These are phyloP conservation scores for Clinocottus analis DNA, from an alignment of 2,113 vertebrate genomes.

Conservation along the genomic window DNA sequence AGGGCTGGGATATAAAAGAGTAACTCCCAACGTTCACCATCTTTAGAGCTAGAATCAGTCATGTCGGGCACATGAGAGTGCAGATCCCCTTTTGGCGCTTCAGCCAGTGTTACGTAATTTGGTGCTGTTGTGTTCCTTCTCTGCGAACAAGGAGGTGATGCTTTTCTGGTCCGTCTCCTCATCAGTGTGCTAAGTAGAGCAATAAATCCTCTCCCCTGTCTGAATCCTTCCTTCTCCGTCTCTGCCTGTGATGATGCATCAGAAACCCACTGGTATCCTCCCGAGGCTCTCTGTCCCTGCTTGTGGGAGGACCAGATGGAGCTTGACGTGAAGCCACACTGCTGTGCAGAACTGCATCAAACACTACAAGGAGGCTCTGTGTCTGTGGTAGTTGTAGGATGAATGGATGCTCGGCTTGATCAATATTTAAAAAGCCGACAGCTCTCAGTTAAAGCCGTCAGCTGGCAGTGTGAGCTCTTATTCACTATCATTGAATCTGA, in stretches of 20 bases:
- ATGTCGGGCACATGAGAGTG: conserved; percentile 24
- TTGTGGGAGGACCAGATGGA: conserved; percentile 65
- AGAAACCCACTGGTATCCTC: conserved; percentile 50
- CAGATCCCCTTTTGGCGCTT: conserved; percentile 33
- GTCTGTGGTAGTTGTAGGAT: background rate
- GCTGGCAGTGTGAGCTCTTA: background rate
- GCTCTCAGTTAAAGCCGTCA: conserved; percentile 1
- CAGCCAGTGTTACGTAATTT: conserved; percentile 62
- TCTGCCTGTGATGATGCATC: conserved; percentile 39
- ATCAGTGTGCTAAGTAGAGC: conserved; percentile 64
- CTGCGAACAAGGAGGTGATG: conserved; percentile 43
- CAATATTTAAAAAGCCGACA: conserved; percentile 10
- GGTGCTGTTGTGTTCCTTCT: conserved; percentile 25
- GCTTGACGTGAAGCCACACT: conserved; percentile 45
- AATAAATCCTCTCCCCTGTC: conserved; percentile 58
- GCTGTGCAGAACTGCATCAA: conserved; percentile 38
- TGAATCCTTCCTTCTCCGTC: conserved; percentile 32
- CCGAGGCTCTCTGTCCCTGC: conserved; percentile 42
- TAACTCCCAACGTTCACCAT: background rate
- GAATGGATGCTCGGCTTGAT: conserved; percentile 16
- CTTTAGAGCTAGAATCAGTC: conserved; percentile 24
- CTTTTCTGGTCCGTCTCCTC: conserved; percentile 30
- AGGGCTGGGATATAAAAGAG: background rate
- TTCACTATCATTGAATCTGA: background rate
- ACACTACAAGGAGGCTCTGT: conserved; percentile 19